Evolutionary conservation across 2,113 vertebrate species (phyloP).

Genomic region (Lynx canadensis): DNA sequence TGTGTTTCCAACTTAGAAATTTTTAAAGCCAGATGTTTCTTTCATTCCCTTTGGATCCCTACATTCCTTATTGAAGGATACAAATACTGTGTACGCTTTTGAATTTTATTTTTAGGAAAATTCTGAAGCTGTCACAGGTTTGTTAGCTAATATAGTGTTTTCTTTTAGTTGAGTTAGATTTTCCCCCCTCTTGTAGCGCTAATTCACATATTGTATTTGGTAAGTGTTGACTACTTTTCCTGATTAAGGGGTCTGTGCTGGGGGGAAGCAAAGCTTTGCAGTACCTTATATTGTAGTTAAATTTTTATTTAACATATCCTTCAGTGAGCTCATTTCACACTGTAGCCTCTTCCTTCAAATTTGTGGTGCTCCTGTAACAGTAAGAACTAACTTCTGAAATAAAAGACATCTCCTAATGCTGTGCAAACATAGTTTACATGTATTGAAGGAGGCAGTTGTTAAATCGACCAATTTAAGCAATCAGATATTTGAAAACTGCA

Average conservation of each 20-base stretch:
- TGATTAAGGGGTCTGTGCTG: constrained; percentile 69
- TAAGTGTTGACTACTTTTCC: constrained; percentile 73
- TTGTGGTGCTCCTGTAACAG: constrained; percentile 84
- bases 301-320: constrained; percentile 76
- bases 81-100: constrained; percentile 62
- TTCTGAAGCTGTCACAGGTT: constrained; percentile 62
- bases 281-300: constrained; percentile 70
- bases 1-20: constrained; percentile 58
- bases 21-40: constrained; percentile 64
- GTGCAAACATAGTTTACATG: constrained; percentile 84
- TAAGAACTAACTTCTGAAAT: constrained; percentile 83
- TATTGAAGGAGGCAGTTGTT: constrained; percentile 77
- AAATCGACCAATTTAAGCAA: constrained; percentile 70
- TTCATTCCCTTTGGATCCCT: constrained; percentile 53
- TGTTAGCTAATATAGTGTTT: constrained; percentile 57
- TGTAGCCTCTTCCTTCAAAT: constrained; percentile 84
- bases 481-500: constrained; percentile 77
- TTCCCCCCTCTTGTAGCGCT: constrained; percentile 6
- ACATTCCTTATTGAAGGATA: constrained; percentile 36
- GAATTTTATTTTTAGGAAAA: constrained; percentile 70
- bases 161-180: constrained; percentile 40
- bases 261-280: constrained; percentile 60
- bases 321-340: constrained; percentile 79
- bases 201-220: constrained; percentile 54
- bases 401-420: constrained; percentile 82